Conservation (phyloP, 2,888 invertebrate genomes). For the Hymenopus coronatus region DNA sequence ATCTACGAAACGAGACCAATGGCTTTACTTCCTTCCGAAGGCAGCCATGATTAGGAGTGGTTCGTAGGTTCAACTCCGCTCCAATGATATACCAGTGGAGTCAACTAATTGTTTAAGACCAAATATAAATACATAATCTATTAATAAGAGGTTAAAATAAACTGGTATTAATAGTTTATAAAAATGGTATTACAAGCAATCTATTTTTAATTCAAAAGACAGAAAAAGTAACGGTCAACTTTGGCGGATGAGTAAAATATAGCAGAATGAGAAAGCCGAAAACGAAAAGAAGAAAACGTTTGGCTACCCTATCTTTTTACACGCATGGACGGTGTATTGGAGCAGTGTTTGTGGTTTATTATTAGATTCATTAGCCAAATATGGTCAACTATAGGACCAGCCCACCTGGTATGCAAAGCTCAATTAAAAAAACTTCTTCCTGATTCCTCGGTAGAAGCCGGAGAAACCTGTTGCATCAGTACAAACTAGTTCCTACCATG, state of each 20-base stretch:
- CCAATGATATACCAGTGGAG: no score
- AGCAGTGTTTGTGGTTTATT: neutral
- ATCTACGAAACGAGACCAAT: no score
- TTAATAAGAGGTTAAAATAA: neutral
- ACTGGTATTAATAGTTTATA: neutral
- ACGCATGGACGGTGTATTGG: neutral
- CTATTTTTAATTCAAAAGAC: neutral
- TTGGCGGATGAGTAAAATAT: neutral
- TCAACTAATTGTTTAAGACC: no score
- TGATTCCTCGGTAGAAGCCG: neutral
- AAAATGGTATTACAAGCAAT: neutral
- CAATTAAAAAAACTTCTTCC: neutral
- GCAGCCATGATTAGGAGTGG: no score
- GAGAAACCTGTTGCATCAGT: neutral
- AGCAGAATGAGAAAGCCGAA: neutral
- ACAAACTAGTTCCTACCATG: neutral
- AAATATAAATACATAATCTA: neutral
- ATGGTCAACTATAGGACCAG: neutral
- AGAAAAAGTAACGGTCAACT: neutral
- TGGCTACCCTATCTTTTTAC: neutral
- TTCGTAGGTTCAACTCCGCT: no score
- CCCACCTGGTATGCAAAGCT: neutral
- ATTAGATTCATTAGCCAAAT: neutral
- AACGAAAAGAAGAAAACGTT: neutral
- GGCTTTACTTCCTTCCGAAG: no score